Evolutionary conservation across 2,113 vertebrate genomes (phyloP).

Genomic region (Chloropsis cyanopogon): DNA sequence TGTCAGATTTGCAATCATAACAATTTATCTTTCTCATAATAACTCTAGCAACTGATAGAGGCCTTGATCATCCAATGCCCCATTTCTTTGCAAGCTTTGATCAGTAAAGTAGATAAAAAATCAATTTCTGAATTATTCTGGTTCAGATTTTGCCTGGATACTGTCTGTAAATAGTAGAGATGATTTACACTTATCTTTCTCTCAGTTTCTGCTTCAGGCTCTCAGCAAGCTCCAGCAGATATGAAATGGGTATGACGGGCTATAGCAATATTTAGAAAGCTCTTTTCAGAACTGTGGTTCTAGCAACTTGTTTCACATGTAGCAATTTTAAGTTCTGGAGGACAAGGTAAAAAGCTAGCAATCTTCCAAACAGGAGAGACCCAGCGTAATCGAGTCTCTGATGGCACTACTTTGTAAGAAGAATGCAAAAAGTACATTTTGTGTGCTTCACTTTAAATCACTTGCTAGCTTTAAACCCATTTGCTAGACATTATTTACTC

Average conservation of each 20-base stretch:
- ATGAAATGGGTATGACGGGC: neutral
- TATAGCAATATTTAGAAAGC: neutral
- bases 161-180: neutral
- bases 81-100: neutral
- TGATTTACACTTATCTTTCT: neutral
- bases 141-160: neutral
- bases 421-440: neutral
- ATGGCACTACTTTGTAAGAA: neutral
- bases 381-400: neutral
- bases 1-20: neutral
- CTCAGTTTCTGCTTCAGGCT: neutral
- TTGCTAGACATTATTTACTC: neutral
- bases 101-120: neutral
- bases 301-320: neutral
- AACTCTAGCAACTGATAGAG: neutral
- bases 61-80: neutral
- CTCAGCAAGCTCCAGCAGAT: neutral
- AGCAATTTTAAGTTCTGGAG: neutral
- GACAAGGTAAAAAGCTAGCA: neutral
- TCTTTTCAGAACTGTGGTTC: neutral
- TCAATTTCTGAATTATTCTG: neutral
- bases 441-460: neutral
- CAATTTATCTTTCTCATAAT: neutral
- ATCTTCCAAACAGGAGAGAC: neutral
- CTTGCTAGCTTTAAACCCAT: neutral